Percentiles rank a stretch among this genome's conserved stretches.
Evolutionary conservation across 2,113 vertebrate genomes (phyloP).

Genomic region (Poecilia latipinna): DNA sequence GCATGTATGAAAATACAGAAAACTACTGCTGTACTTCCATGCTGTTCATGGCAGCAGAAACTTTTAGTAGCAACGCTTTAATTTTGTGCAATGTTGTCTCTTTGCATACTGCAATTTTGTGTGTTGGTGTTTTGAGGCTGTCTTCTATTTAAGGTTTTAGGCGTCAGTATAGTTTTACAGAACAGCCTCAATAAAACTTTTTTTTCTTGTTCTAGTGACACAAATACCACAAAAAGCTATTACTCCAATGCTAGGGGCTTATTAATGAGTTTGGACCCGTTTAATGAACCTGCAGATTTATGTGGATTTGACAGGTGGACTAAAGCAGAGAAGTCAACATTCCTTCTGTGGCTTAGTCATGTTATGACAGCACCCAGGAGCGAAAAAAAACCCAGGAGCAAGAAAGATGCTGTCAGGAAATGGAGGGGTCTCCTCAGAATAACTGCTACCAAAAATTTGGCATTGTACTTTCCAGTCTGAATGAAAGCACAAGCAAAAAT

Average conservation of each 20-base stretch:
- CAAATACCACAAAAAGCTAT: background rate
- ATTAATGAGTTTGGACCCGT: slow-evolving; percentile 19
- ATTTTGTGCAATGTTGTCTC: background rate
- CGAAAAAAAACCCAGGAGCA: slow-evolving; percentile 33
- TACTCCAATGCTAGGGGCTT: slow-evolving; percentile 9
- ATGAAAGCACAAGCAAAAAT: slow-evolving; percentile 14
- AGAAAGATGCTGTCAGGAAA: slow-evolving; percentile 28
- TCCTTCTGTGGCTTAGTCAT: slow-evolving; percentile 63
- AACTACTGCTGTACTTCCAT: background rate
- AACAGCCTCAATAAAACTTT: slow-evolving; percentile 1
- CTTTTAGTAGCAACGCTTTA: background rate
- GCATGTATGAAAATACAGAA: background rate
- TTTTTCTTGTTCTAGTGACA: background rate
- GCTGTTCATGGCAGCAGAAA: background rate
- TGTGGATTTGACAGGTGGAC: slow-evolving; percentile 33
- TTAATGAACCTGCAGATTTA: slow-evolving; percentile 26
- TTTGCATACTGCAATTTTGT: background rate
- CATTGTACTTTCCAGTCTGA: slow-evolving; percentile 41
- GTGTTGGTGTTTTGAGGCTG: background rate
- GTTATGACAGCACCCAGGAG: slow-evolving; percentile 66
- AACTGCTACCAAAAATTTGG: slow-evolving; percentile 1
- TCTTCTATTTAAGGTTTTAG: background rate
- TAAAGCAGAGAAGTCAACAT: slow-evolving; percentile 48
- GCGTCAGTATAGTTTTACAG: background rate
- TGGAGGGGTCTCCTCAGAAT: slow-evolving; percentile 25